Conservation (phyloP, 2,888 invertebrate genomes). For the Chymomyza amoena region DNA sequence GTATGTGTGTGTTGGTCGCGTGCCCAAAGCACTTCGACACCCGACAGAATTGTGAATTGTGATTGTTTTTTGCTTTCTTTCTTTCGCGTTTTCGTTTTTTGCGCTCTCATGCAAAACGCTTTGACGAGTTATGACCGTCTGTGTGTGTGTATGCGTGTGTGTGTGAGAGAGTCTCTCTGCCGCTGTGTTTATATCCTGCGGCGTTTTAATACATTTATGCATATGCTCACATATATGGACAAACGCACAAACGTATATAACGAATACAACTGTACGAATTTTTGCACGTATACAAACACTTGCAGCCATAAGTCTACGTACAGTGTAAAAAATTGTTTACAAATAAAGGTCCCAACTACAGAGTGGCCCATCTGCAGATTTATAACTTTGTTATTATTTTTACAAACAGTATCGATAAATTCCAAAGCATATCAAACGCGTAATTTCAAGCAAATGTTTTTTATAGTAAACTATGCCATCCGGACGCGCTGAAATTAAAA, state of each 20-base stretch:
- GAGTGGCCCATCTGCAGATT: too few species aligned
- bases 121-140: constrained; percentile 40
- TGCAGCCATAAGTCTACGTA: too few species aligned
- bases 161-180: not conserved
- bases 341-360: too few species aligned
- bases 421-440: too few species aligned
- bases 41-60: constrained; percentile 74
- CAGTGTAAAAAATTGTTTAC: too few species aligned
- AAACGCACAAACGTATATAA: not conserved
- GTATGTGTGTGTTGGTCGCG: constrained; percentile 71
- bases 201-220: constrained; percentile 60
- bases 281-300: not conserved
- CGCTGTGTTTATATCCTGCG: constrained; percentile 51
- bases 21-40: constrained; percentile 78
- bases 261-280: not conserved
- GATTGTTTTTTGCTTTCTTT: constrained; percentile 56
- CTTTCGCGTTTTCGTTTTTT: constrained; percentile 27
- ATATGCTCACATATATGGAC: constrained; percentile 35
- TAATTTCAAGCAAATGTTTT: too few species aligned
- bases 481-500: too few species aligned
- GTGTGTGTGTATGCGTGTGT: constrained; percentile 15
- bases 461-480: too few species aligned
- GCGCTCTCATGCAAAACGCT: constrained; percentile 55
- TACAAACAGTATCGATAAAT: too few species aligned
- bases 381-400: too few species aligned